These are phyloP conservation scores for Nysson spinosus DNA, from an alignment of 2,888 invertebrate species.

Conservation along the genomic window DNA sequence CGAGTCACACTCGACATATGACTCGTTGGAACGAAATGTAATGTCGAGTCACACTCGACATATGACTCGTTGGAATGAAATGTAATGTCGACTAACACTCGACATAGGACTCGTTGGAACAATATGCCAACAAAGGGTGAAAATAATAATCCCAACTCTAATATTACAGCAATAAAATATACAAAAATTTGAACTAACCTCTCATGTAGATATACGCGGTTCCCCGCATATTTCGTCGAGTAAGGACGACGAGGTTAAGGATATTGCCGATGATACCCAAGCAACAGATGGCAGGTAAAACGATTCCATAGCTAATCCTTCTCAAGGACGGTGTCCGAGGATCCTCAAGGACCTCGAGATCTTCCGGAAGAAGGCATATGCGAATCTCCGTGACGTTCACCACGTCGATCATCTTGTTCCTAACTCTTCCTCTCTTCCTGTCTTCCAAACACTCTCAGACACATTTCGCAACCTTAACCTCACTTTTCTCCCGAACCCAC, in stretches of 20 bases:
- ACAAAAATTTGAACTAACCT: slow-evolving; percentile 78
- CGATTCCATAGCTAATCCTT: slow-evolving; percentile 83
- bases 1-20: too few relatives aligned
- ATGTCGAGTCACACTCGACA: too few relatives aligned
- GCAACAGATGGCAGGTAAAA: slow-evolving; percentile 84
- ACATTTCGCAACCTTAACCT: neutral
- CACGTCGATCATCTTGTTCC: slow-evolving; percentile 31
- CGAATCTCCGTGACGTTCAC: slow-evolving; percentile 40
- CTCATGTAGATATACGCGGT: slow-evolving; percentile 89
- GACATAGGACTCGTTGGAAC: too few relatives aligned
- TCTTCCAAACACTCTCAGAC: slow-evolving; percentile 1
- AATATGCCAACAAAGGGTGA: neutral
- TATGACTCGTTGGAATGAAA: too few relatives aligned
- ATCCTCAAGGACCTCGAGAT: slow-evolving; percentile 78
- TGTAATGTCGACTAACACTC: too few relatives aligned
- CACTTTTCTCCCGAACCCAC: neutral
- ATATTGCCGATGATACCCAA: slow-evolving; percentile 88
- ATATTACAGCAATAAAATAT: neutral
- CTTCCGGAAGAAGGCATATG: slow-evolving; percentile 58
- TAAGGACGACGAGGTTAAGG: slow-evolving; percentile 87
- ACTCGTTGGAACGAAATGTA: too few relatives aligned
- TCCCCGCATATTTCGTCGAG: slow-evolving; percentile 87
- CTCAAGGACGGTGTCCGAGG: slow-evolving; percentile 81
- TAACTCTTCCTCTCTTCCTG: neutral
- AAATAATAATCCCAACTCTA: neutral